phyloP scores from a whole-genome alignment of 2,888 invertebrate species.

The Prosopocoilus inquinatus region DNA sequence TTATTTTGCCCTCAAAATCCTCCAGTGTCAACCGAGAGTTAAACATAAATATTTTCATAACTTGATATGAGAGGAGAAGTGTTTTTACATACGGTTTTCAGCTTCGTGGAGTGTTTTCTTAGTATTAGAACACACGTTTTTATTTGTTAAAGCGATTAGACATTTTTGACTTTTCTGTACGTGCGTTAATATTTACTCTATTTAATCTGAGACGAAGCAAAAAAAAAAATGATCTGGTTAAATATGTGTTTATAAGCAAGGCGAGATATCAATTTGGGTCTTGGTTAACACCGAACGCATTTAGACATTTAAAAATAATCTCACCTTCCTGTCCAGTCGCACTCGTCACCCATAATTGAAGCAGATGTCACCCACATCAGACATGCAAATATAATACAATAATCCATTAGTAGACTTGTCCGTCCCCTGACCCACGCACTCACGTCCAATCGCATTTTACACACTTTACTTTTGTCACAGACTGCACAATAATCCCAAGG shows the following conservation, averaged over 20 bases:
- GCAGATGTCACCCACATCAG: conserved; percentile 47
- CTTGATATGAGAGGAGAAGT: conserved; percentile 15
- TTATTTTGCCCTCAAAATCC: too few relatives aligned
- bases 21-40: conserved; percentile 11
- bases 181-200: too few relatives aligned
- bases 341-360: conserved; percentile 64
- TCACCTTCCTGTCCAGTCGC: conserved; percentile 71
- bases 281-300: conserved; percentile 3
- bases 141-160: conserved; percentile 5
- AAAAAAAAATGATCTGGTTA: too few relatives aligned
- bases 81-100: conserved; percentile 16
- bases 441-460: conserved; percentile 11
- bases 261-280: conserved; percentile 7
- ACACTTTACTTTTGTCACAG: conserved; percentile 3
- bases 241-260: conserved; percentile 1
- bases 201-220: too few relatives aligned
- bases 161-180: too few relatives aligned
- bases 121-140: conserved; percentile 16
- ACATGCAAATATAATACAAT: conserved; percentile 37
- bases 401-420: conserved; percentile 30
- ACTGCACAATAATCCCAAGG: conserved; percentile 8
- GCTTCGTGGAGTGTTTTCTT: conserved; percentile 10
- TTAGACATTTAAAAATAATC: conserved; percentile 27
- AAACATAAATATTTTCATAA: conserved; percentile 17
- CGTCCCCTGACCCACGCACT: conserved; percentile 12